A percentile compares a stretch with the other conserved stretches of the same genome.
phyloP scores from a whole-genome alignment of 2,113 vertebrate species.

The Pteruthius melanotis region DNA sequence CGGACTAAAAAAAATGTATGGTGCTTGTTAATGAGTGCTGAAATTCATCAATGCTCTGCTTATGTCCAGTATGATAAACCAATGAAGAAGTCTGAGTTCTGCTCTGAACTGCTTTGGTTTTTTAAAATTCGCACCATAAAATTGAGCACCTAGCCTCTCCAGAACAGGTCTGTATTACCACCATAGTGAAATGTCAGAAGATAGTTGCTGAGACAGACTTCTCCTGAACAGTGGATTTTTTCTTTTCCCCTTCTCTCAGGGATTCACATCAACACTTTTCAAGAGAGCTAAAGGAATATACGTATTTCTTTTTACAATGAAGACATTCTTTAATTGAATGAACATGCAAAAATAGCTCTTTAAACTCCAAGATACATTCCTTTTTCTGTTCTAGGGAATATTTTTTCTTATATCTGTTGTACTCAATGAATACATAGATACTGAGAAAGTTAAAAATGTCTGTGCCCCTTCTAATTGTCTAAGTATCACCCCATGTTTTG shows the following conservation, averaged over 20 bases:
- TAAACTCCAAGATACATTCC: neutral
- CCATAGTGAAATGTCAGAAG: neutral
- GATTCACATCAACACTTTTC: neutral
- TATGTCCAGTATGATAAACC: neutral
- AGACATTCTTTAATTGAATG: conserved; percentile 9
- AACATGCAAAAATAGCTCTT: neutral
- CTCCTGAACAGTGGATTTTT: neutral
- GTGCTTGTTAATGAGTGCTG: neutral
- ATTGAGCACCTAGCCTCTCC: neutral
- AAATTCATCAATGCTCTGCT: neutral
- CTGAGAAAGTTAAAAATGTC: neutral
- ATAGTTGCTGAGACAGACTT: neutral
- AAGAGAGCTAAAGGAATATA: neutral
- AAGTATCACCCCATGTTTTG: conserved; percentile 22
- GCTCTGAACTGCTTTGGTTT: neutral
- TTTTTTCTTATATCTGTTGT: neutral
- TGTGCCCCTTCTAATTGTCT: neutral
- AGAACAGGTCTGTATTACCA: neutral
- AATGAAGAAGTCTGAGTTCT: neutral
- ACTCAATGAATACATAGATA: neutral
- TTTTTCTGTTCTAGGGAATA: neutral
- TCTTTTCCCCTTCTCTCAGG: neutral
- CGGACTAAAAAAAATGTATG: neutral
- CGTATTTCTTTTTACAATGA: neutral
- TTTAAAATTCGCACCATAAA: neutral